Evolutionary conservation across 2,113 vertebrate species (phyloP), one percentile per base, ranked within the genome.

Genomic region (Ariopsis seemanni): DNA sequence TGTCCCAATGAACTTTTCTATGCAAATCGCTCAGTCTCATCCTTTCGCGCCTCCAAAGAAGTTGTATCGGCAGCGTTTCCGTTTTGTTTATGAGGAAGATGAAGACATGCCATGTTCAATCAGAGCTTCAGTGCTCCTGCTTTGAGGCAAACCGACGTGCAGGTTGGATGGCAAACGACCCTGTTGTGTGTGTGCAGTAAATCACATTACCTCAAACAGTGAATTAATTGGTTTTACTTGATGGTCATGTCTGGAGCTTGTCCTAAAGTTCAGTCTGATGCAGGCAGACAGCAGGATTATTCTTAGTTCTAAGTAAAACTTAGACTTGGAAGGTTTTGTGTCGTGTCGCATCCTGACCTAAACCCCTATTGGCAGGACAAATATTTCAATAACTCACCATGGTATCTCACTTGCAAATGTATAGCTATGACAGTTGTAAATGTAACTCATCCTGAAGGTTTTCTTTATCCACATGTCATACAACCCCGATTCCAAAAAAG

Each of bases 1-100:
- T 96, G 95, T 95, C 93, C 94, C 86, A 84, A 94, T 95, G 95
- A 96, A 95, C 95, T 95, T 95, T 95, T 93, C 93, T 94, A 95
- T 95, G 95, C 95, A 96, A 95, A 96, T 96, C 93, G 91, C 92
- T 95, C 92, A 93, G 91, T 93, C 81, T 82, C 82, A 85, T 65
- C 67, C 84, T 82, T 50, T 55, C 55, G 4, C 7, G 72, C 63
- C 69, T 89, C 69, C 50, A 82, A 50, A 62, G 50, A 86, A 86
- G 72, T 79, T 85, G 74, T 50, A 22, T n/a, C 27, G 2, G 90
- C 12, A 25, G 55, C 7, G 2, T 58, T 30, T 79, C 15, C 3
- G 27, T 50, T 63, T 67, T 90, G 90, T 93, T 93, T 58, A 84
- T 91, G 90, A 90, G 90, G 90, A 88, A 85, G 89, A 90, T 78